phyloP scores from a whole-genome alignment of 37 sponge, comb jelly and placozoan species.

The Geodia barretti region DNA sequence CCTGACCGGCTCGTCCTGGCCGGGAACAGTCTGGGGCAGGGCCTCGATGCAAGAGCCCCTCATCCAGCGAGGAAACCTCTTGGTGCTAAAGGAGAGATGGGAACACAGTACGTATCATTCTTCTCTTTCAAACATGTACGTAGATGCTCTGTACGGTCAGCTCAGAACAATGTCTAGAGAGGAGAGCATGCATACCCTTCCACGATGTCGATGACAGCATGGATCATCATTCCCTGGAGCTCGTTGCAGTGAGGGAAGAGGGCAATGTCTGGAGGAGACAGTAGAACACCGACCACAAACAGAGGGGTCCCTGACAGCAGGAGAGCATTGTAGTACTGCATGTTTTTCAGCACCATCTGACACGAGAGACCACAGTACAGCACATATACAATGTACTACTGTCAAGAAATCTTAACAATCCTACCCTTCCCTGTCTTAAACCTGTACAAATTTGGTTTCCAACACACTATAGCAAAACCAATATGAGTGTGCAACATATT shows the following conservation, averaged over 20 bases:
- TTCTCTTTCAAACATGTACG: background rate
- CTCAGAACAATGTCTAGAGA: background rate
- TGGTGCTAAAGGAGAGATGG: slow-evolving; percentile 56
- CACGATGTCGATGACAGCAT: slow-evolving; percentile 61
- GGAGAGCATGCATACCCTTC: slow-evolving; percentile 80
- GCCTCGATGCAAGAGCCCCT: slow-evolving; percentile 92
- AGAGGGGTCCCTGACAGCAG: slow-evolving; percentile 71
- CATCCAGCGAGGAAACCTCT: slow-evolving; percentile 92
- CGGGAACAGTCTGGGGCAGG: slow-evolving; percentile 79
- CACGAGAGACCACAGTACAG: background rate
- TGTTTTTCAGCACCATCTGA: slow-evolving; percentile 88
- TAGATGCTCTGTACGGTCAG: too few species aligned
- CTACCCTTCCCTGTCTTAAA: too few species aligned
- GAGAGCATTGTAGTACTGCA: slow-evolving; percentile 57
- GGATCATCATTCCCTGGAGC: slow-evolving; percentile 77
- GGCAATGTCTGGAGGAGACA: slow-evolving; percentile 91
- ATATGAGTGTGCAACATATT: too few species aligned
- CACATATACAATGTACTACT: background rate
- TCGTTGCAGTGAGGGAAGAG: slow-evolving; percentile 92
- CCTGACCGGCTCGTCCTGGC: slow-evolving; percentile 83
- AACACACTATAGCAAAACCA: too few species aligned
- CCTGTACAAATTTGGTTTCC: too few species aligned
- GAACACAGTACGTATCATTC: background rate
- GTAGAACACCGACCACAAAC: slow-evolving; percentile 91
- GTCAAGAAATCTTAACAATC: too few species aligned